Evolutionary conservation across 1,140 invertebrate species (phyloP).

Genomic region (Agrilus planipennis): DNA sequence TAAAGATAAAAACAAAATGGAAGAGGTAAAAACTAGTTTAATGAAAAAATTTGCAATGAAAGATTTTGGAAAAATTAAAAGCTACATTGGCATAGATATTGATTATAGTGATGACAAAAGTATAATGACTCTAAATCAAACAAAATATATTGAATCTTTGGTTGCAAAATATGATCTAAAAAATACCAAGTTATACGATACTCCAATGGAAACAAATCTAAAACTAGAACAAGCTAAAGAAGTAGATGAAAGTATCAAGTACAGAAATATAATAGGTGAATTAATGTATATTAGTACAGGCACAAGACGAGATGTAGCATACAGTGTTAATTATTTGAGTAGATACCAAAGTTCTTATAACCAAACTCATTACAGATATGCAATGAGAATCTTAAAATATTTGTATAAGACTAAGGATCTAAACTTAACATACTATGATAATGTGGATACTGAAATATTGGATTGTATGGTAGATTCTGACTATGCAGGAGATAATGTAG

Average conservation of each 20-base stretch:
- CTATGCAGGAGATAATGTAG: conserved; percentile 21
- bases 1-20: not conserved
- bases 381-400: conserved; percentile 21
- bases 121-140: conserved; percentile 12
- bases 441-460: conserved; percentile 19
- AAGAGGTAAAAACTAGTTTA: not conserved
- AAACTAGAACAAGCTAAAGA: conserved; percentile 23
- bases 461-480: conserved; percentile 30
- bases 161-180: conserved; percentile 8
- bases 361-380: conserved; percentile 32
- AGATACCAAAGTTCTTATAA: conserved; percentile 31
- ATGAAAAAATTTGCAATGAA: conserved; percentile 4
- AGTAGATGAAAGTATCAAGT: conserved; percentile 2
- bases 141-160: conserved; percentile 10
- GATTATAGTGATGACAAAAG: conserved; percentile 12
- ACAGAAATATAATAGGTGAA: conserved; percentile 29
- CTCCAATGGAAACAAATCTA: conserved; percentile 35
- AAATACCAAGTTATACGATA: conserved; percentile 20
- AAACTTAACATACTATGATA: conserved; percentile 27
- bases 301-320: conserved; percentile 30
- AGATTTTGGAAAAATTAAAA: conserved; percentile 7
- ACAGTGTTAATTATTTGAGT: conserved; percentile 21
- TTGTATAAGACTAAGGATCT: conserved; percentile 30
- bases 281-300: conserved; percentile 33
- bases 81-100: conserved; percentile 16